Base-by-base conservation (phyloP, 2,797 vertebrate species). In the Pipistrellus pygmaeus region DNA sequence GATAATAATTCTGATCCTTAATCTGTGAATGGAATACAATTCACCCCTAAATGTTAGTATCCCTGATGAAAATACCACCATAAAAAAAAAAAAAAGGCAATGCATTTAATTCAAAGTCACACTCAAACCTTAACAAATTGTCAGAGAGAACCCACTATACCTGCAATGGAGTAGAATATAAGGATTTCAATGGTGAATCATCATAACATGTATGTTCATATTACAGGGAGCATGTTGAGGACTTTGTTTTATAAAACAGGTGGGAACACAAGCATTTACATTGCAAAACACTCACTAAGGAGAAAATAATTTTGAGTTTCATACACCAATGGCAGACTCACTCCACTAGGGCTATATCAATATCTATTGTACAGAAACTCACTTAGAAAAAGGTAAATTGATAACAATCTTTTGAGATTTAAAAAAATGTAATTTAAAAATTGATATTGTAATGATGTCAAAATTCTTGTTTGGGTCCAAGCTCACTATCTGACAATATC, bases 101-200 rank as follows among this genome's bases (percentile, higher is more conserved):
- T 6, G 88, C 3, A 78, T 91, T 94, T 66, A 85, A 66, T 95
- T 95, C 60, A 82, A 96, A 97, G 73, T 27, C 90, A 88, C 1
- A 0, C 15, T 38, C 15, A 3, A 6, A 27, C 18, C 21, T 90
- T 89, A 87, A 6, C 64, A 86, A 94, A 62, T 85, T 73, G 2
- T 95, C 5, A 89, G 13, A 32, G 18, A 20, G 55, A 82, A 20
- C 25, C n/a, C 3, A 96, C 48, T 62, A 0, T 46, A 55, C 5
- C 6, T 23, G 85, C 7, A 48, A 80, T 90, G 72, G 66, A 17
- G 48, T 51, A 91, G 41, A 55, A 0, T 88, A 0, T 57, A 55
- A 15, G 9, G 17, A 0, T 88, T 0, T 72, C 72, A 85, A 3
- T 0, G 0, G 8, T 1, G 62, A 90, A 35, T 93, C 0, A 68